Conservation (phyloP, 2,888 invertebrate genomes). For the Eupithecia vulgata region DNA sequence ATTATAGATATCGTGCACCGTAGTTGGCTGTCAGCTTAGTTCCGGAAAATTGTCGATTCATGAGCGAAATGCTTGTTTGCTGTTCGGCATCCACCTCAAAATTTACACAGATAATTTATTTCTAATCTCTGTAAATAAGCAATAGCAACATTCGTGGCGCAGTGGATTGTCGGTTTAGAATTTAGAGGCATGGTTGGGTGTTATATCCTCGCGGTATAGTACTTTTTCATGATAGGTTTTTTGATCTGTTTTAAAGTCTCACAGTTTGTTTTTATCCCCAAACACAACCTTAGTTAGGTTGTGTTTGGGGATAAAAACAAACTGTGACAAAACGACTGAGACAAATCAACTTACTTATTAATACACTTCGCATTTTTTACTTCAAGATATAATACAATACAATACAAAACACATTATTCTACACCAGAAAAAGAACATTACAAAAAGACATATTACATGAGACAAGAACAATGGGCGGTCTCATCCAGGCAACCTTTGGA, state of each 20-base stretch:
- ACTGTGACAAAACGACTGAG: too few species aligned
- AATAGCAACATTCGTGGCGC: not conserved
- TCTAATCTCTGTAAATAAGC: slow-evolving; percentile 2
- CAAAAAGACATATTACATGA: too few species aligned
- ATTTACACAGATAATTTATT: slow-evolving; percentile 19
- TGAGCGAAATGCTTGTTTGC: slow-evolving; percentile 10
- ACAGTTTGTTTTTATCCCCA: too few species aligned
- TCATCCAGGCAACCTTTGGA: too few species aligned
- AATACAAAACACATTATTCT: too few species aligned
- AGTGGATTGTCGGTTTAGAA: not conserved
- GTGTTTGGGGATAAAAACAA: not conserved
- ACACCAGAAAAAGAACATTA: too few species aligned
- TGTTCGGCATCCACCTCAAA: not conserved
- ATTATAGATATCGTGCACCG: not conserved
- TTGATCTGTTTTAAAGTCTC: too few species aligned
- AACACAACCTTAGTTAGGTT: not conserved
- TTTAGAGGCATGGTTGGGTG: not conserved
- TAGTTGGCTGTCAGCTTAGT: not conserved
- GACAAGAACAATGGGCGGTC: too few species aligned
- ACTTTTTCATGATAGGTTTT: too few species aligned
- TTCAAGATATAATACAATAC: too few species aligned
- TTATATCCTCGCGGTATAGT: not conserved
- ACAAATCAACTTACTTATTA: too few species aligned
- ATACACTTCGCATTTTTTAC: too few species aligned
- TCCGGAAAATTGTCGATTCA: slow-evolving; percentile 11